Evolutionary conservation across 2,888 invertebrate genomes (phyloP).

Genomic region (Athripsodes cinereus): DNA sequence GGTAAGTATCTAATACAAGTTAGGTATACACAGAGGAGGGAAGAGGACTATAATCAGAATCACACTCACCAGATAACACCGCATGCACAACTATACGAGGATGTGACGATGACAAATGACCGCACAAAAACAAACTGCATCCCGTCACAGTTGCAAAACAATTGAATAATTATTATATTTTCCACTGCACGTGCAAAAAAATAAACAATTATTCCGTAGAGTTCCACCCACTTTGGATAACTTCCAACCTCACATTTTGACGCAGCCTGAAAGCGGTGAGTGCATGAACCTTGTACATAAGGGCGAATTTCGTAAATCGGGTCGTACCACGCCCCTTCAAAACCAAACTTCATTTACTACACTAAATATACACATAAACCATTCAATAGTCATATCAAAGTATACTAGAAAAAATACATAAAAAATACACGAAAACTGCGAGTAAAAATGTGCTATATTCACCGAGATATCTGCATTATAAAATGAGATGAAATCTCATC

Average conservation of each 20-base stretch:
- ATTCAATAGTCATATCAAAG: not conserved
- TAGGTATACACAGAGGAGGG: too few relatives aligned
- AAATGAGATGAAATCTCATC: constrained; percentile 16
- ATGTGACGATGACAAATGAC: too few relatives aligned
- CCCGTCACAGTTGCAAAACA: not conserved
- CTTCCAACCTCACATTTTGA: constrained; percentile 12
- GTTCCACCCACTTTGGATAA: constrained; percentile 13
- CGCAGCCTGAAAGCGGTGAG: constrained; percentile 11
- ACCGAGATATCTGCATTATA: constrained; percentile 8
- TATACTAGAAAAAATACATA: not conserved
- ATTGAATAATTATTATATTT: not conserved
- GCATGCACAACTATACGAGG: too few relatives aligned
- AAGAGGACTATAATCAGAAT: too few relatives aligned
- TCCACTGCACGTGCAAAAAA: constrained; percentile 15
- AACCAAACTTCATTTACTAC: constrained; percentile 14
- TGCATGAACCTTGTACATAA: constrained; percentile 18
- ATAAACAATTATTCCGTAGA: constrained; percentile 11
- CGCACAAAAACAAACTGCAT: too few relatives aligned
- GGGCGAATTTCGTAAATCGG: constrained; percentile 20
- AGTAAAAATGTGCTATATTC: not conserved
- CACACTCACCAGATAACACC: too few relatives aligned
- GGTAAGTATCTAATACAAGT: too few relatives aligned
- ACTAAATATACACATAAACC: constrained; percentile 7
- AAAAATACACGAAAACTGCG: not conserved
- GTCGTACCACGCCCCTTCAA: constrained; percentile 20